A percentile compares a stretch with the other conserved stretches of the same genome.
Conservation (phyloP, 2,797 vertebrate species). For the Delichon dasypus region DNA sequence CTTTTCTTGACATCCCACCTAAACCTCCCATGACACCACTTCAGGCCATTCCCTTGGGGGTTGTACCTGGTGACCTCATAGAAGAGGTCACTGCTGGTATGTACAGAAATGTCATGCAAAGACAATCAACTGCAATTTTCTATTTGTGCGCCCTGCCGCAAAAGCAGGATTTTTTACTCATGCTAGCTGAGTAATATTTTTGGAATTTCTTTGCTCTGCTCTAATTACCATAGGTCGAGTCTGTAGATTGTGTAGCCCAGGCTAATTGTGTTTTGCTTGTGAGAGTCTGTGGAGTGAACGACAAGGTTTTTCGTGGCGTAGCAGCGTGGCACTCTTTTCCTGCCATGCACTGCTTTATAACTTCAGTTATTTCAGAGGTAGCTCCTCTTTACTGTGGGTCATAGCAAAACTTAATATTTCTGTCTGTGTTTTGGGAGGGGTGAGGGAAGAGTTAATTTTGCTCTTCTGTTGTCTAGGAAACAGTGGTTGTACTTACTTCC, state of each 20-base stretch:
- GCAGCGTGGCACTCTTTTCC: fast-evolving
- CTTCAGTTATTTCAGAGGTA: not conserved
- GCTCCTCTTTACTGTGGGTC: not conserved
- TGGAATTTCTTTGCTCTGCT: not conserved
- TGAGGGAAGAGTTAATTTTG: conserved; percentile 57
- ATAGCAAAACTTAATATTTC: not conserved
- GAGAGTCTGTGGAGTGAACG: not conserved
- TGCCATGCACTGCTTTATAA: not conserved
- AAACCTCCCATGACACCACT: not conserved
- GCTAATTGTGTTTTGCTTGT: not conserved
- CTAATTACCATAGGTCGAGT: not conserved
- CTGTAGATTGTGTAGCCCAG: not conserved
- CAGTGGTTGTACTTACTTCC: conserved; percentile 43
- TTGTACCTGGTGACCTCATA: not conserved
- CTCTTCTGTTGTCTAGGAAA: conserved; percentile 64
- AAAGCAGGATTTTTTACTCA: not conserved
- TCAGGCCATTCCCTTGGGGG: not conserved
- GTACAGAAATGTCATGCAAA: not conserved
- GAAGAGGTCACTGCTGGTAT: not conserved
- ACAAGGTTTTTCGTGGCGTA: not conserved
- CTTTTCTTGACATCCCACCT: not conserved
- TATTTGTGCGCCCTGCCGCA: not conserved
- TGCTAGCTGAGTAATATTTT: not conserved
- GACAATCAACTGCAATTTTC: not conserved
- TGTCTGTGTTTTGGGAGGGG: not conserved